A percentile compares a stretch with the other conserved stretches of the same genome.
phyloP scores from a whole-genome alignment of 2,797 vertebrate species.

The Dallia pectoralis region DNA sequence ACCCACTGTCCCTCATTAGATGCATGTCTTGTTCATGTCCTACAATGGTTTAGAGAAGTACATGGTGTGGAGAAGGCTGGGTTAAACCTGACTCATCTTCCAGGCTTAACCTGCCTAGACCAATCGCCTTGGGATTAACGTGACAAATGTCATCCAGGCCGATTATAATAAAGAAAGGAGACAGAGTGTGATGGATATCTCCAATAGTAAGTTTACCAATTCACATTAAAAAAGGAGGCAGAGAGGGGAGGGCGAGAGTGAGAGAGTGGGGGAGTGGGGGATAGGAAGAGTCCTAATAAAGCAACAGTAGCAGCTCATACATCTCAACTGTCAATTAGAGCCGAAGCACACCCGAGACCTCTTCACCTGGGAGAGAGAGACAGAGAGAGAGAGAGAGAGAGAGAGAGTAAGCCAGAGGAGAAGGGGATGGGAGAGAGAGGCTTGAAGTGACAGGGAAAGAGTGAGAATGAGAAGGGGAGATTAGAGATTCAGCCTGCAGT shows the following conservation, averaged over 20 bases:
- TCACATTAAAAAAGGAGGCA: constrained; percentile 57
- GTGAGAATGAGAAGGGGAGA: constrained; percentile 21
- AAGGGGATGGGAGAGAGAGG: background rate
- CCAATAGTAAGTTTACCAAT: constrained; percentile 42
- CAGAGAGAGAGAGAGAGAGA: background rate
- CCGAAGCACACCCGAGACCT: constrained; percentile 63
- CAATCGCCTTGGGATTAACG: background rate
- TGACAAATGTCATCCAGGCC: background rate
- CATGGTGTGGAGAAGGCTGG: background rate
- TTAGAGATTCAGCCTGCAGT: background rate
- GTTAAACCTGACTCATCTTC: background rate
- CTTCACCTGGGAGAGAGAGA: constrained; percentile 64
- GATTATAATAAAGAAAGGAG: background rate
- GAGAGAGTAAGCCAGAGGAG: background rate
- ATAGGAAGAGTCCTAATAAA: constrained; percentile 63
- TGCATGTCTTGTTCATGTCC: background rate
- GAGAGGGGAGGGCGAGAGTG: constrained; percentile 23
- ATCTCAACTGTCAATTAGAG: constrained; percentile 76
- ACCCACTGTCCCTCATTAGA: constrained; percentile 5
- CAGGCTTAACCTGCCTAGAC: background rate
- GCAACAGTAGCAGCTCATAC: constrained; percentile 70
- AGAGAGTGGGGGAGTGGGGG: constrained; percentile 7
- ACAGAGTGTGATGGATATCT: constrained; percentile 44
- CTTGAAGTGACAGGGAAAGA: constrained; percentile 4
- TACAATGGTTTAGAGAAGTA: background rate